Conservation (phyloP, 2,797 vertebrate species). For the Masticophis lateralis region DNA sequence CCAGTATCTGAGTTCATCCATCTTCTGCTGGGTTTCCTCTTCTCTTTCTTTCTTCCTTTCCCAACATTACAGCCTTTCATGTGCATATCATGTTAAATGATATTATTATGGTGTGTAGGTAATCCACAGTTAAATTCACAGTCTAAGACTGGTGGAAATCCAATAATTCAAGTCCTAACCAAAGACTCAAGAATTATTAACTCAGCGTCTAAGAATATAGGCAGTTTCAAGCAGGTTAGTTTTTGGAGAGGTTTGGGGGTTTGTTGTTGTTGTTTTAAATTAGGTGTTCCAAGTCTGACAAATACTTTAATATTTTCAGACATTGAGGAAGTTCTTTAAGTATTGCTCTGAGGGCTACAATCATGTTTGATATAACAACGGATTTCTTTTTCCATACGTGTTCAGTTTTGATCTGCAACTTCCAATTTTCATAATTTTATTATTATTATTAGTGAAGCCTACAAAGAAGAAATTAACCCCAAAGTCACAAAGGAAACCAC, state of each 20-base stretch:
- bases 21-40: neutral
- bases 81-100: neutral
- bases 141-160: neutral
- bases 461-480: slow-evolving; percentile 22
- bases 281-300: neutral
- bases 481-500: neutral
- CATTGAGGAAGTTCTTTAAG: neutral
- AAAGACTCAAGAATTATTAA: neutral
- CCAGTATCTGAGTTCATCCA: neutral
- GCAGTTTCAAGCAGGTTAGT: neutral
- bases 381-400: neutral
- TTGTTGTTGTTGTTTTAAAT: neutral
- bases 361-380: neutral
- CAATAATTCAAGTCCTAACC: neutral
- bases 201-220: neutral
- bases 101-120: neutral
- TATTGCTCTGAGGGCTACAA: neutral
- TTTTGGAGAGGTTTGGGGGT: no score
- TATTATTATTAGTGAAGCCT: slow-evolving; percentile 28
- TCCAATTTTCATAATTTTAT: neutral
- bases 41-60: neutral
- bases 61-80: neutral
- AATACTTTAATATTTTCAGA: neutral
- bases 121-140: neutral
- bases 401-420: neutral